Conservation (phyloP, 2,888 invertebrate species). For the Melangyna quadrimaculata region DNA sequence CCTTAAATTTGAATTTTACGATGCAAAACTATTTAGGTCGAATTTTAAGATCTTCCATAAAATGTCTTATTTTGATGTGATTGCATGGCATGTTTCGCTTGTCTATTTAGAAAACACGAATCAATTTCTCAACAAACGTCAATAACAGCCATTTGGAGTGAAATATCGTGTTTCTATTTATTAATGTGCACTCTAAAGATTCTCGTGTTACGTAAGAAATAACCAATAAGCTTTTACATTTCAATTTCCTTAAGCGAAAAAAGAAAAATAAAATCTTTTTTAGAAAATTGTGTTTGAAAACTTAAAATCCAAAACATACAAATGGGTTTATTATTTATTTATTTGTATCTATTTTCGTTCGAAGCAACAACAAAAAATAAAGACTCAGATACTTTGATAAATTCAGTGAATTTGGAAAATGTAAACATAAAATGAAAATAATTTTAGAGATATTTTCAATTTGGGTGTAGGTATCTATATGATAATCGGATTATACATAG, state of each 20-base stretch:
- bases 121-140: not conserved
- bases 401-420: constrained; percentile 45
- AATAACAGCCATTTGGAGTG: not conserved
- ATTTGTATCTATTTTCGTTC: constrained; percentile 52
- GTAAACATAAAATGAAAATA: constrained; percentile 51
- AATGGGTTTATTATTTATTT: constrained; percentile 45
- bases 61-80: not conserved
- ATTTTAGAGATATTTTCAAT: constrained; percentile 35
- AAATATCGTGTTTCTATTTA: not conserved
- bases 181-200: not conserved
- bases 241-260: not conserved
- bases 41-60: not conserved
- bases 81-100: not conserved
- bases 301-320: constrained; percentile 12
- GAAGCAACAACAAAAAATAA: not conserved
- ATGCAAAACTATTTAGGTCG: not conserved
- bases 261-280: not conserved
- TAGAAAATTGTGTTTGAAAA: constrained; percentile 25
- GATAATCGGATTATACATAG: constrained; percentile 42
- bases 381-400: not conserved
- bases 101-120: not conserved
- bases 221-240: constrained; percentile 13
- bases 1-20: not conserved
- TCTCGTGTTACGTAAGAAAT: not conserved
- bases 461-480: constrained; percentile 18